Conservation (phyloP, 1,140 invertebrate genomes). For the Frieseomelitta varia region DNA sequence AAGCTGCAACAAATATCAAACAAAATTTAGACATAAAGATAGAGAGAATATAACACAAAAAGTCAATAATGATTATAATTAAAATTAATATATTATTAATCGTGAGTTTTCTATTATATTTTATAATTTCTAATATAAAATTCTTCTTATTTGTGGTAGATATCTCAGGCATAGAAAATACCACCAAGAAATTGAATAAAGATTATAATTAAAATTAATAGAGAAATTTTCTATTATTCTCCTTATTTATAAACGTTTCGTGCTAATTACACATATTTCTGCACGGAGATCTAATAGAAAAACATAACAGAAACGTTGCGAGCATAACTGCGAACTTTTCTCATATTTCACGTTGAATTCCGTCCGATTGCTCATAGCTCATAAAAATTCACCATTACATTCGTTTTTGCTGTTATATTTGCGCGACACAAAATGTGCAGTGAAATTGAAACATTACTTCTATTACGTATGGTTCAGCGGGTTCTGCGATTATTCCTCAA, state of each 20-base stretch:
- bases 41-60: not conserved
- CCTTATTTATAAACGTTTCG: not conserved
- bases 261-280: not conserved
- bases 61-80: not conserved
- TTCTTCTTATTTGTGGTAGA: too few species aligned
- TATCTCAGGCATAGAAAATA: not conserved
- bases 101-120: too few species aligned
- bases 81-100: too few species aligned
- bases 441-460: conserved; percentile 33
- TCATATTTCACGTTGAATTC: conserved; percentile 21
- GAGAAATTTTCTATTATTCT: not conserved
- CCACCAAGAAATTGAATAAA: not conserved
- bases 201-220: not conserved
- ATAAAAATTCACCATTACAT: conserved; percentile 30
- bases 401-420: conserved; percentile 28
- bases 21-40: too few species aligned
- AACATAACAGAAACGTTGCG: not conserved
- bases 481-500: conserved; percentile 1
- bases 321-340: conserved; percentile 20
- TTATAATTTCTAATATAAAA: too few species aligned
- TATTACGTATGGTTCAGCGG: conserved; percentile 10
- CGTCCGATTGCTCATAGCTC: conserved; percentile 13
- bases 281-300: not conserved
- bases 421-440: conserved; percentile 12
- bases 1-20: conserved; percentile 12